phyloP scores from a whole-genome alignment of 2,113 vertebrate species.

The Callaeas wilsoni region DNA sequence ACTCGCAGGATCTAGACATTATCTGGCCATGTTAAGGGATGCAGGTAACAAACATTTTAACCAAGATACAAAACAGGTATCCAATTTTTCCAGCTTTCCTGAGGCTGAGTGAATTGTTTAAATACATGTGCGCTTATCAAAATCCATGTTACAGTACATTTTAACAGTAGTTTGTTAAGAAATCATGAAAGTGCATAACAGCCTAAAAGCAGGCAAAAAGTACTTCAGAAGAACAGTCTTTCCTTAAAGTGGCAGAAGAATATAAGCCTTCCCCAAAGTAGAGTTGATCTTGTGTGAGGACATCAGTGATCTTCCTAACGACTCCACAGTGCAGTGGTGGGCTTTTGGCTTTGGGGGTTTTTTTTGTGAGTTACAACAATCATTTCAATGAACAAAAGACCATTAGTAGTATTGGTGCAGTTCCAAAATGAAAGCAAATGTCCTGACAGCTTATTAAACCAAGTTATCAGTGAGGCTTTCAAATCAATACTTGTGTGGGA shows the following conservation, averaged over 20 bases:
- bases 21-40: slow-evolving; percentile 10
- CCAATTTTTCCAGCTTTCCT: slow-evolving; percentile 62
- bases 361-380: not conserved
- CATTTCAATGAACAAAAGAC: not conserved
- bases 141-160: slow-evolving; percentile 64
- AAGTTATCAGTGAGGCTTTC: not conserved
- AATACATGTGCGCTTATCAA: slow-evolving; percentile 67
- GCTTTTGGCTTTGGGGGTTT: not conserved
- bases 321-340: not conserved
- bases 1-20: not conserved
- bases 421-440: not conserved
- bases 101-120: slow-evolving; percentile 63
- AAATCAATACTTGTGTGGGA: not conserved
- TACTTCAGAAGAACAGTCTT: slow-evolving; percentile 63
- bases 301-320: slow-evolving; percentile 21
- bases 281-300: slow-evolving; percentile 10
- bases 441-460: not conserved
- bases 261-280: slow-evolving; percentile 22
- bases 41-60: slow-evolving; percentile 39
- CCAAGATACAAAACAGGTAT: slow-evolving; percentile 56
- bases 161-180: slow-evolving; percentile 65
- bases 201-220: slow-evolving; percentile 64
- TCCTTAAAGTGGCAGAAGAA: slow-evolving; percentile 40
- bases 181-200: slow-evolving; percentile 68
- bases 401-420: not conserved